These are phyloP conservation scores for Formica aserva DNA, from an alignment of 2,888 invertebrate species.

Conservation along the genomic window DNA sequence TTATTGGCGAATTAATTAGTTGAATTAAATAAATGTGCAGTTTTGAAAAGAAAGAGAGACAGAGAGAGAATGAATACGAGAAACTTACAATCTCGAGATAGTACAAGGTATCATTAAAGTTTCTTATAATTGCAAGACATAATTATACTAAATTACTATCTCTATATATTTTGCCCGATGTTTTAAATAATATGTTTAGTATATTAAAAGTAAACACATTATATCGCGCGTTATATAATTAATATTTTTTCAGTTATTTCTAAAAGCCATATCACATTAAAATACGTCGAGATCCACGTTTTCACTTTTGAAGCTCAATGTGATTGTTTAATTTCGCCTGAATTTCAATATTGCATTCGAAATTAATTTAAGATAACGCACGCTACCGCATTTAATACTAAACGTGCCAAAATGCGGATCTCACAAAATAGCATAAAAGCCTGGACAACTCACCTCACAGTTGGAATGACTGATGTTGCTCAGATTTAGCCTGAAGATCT, in stretches of 20 bases:
- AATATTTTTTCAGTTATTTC: not conserved
- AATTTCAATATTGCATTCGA: not conserved
- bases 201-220: conserved; percentile 11
- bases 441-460: conserved; percentile 90
- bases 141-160: not conserved
- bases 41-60: not conserved
- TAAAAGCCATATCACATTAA: conserved; percentile 8
- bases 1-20: not conserved
- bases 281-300: not conserved
- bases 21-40: not conserved
- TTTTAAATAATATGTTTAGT: conserved; percentile 4
- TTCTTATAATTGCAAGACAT: not conserved
- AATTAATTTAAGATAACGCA: not conserved
- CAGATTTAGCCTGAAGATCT: conserved; percentile 92
- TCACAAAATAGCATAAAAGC: not conserved
- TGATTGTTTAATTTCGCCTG: not conserved
- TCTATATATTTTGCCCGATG: not conserved
- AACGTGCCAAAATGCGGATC: not conserved
- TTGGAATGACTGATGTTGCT: conserved; percentile 95
- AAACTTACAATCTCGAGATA: not conserved
- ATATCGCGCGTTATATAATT: conserved; percentile 19
- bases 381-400: not conserved
- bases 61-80: not conserved
- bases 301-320: conserved; percentile 12
- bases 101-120: not conserved